phyloP scores from a whole-genome alignment of 2,797 vertebrate genomes.

The Capromys pilorides region DNA sequence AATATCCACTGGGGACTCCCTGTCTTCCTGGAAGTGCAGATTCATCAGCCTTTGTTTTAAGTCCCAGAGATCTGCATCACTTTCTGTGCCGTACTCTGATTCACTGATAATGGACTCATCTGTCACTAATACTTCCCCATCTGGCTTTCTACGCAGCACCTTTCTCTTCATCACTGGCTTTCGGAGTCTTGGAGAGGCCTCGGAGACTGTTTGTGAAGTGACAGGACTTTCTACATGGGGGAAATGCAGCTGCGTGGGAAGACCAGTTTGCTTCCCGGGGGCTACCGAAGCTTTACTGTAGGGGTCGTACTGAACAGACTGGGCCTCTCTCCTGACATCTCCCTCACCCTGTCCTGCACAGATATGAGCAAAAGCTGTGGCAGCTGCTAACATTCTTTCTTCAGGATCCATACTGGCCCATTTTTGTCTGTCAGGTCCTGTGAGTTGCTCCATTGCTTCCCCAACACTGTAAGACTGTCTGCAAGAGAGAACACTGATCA shows the following conservation, averaged over 20 bases:
- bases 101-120: slow-evolving; percentile 79
- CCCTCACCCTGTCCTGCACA: slow-evolving; percentile 66
- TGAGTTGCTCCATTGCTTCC: slow-evolving; percentile 71
- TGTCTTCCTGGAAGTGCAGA: slow-evolving; percentile 53
- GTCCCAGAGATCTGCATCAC: slow-evolving; percentile 47
- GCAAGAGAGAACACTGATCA: slow-evolving; percentile 70
- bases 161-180: slow-evolving; percentile 85
- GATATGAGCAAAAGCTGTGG: slow-evolving; percentile 74
- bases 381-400: slow-evolving; percentile 75
- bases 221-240: not conserved
- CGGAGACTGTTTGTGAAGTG: slow-evolving; percentile 60
- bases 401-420: slow-evolving; percentile 59
- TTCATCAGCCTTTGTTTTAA: slow-evolving; percentile 40
- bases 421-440: not conserved
- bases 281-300: slow-evolving; percentile 72
- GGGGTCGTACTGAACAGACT: not conserved
- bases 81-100: slow-evolving; percentile 31
- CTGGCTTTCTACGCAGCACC: slow-evolving; percentile 84
- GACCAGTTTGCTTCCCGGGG: not conserved
- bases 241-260: not conserved
- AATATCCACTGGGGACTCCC: slow-evolving; percentile 57
- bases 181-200: slow-evolving; percentile 50
- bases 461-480: slow-evolving; percentile 66
- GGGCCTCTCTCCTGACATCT: slow-evolving; percentile 28
- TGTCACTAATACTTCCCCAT: slow-evolving; percentile 80